Base-by-base conservation (phyloP, 2,797 vertebrate species). In the Pangasius djambal region DNA sequence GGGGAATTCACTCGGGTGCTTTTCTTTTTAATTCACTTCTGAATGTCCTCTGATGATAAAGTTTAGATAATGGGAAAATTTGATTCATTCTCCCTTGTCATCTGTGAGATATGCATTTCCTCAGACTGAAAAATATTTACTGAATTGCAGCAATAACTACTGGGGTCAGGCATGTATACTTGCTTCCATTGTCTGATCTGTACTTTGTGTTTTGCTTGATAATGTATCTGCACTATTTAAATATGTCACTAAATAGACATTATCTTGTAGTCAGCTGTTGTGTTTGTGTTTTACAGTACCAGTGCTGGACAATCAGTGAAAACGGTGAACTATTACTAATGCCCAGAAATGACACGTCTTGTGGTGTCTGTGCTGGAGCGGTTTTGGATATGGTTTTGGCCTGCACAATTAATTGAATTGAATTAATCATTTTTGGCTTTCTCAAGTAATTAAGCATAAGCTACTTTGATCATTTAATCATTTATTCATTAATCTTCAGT, bases 231-330 rank as follows among this genome's bases (percentile, higher is more conserved):
- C 50, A 28, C n/a, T 25, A n/a, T 22, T 37, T 37, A 55, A 13
- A 37, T 20, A 9, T 25, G 40, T 67, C 82, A 50, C 28, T 67
- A 50, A 15, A 22, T 6, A 31, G 65, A n/a, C 8, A 70, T 52
- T 10, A 5, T 50, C 20, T 44, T 40, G 10, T 65, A n/a, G 78
- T 34, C 78, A 81, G 79, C 6, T 44, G 57, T n/a, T 89, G 59
- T 79, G 25, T 70, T 72, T 65, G 65, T 79, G 81, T 44, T 65
- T 28, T 65, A 1, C 28, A 18, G 52, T 31, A 25, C 2, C 52
- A 34, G 28, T 83, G 28, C 37, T 44, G 79, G 69, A 65, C 40
- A 75, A 48, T 88, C 37, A 28, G 20, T 84, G 87, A 55, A 84
- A 88, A 50, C 57, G 6, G 10, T 52, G 34, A 61, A 72, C 28